Evolutionary conservation across 2,888 invertebrate species (phyloP).

Genomic region (Parasteatoda lunata): DNA sequence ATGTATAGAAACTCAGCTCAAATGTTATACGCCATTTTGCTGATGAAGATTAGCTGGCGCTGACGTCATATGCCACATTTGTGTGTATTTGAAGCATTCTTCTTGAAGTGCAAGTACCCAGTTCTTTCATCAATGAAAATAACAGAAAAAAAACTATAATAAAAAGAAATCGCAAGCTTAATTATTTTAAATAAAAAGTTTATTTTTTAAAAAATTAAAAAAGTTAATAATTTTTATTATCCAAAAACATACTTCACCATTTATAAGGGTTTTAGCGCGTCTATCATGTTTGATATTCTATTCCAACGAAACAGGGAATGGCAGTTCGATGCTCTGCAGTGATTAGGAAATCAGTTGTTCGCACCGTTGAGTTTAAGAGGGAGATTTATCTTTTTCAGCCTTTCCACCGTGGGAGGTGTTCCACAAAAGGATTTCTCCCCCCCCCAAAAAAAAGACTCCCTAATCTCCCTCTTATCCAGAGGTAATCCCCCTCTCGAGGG

Average conservation of each 20-base stretch:
- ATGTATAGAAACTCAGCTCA: too few relatives aligned
- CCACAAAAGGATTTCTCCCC: slow-evolving; percentile 11
- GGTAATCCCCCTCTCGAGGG: slow-evolving; percentile 51
- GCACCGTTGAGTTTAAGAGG: slow-evolving; percentile 48
- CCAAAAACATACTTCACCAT: neutral
- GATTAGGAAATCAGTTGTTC: slow-evolving; percentile 67
- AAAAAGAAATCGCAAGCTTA: too few relatives aligned
- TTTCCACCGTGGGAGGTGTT: slow-evolving; percentile 17
- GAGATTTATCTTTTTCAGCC: slow-evolving; percentile 56
- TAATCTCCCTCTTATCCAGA: slow-evolving; percentile 33
- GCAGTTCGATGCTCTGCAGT: slow-evolving; percentile 27
- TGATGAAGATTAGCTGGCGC: too few relatives aligned
- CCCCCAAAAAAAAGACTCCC: neutral
- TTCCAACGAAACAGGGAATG: neutral
- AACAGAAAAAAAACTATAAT: too few relatives aligned
- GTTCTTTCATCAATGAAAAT: too few relatives aligned
- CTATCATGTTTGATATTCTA: neutral
- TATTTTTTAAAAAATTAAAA: too few relatives aligned
- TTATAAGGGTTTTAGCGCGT: neutral
- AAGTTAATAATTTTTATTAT: too few relatives aligned
- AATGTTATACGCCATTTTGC: too few relatives aligned
- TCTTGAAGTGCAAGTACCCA: too few relatives aligned
- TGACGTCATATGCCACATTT: too few relatives aligned
- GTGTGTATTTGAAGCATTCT: too few relatives aligned
- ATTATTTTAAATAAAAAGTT: too few relatives aligned